Evolutionary conservation across 2,113 vertebrate species (phyloP).

Genomic region (Vicugna pacos): DNA sequence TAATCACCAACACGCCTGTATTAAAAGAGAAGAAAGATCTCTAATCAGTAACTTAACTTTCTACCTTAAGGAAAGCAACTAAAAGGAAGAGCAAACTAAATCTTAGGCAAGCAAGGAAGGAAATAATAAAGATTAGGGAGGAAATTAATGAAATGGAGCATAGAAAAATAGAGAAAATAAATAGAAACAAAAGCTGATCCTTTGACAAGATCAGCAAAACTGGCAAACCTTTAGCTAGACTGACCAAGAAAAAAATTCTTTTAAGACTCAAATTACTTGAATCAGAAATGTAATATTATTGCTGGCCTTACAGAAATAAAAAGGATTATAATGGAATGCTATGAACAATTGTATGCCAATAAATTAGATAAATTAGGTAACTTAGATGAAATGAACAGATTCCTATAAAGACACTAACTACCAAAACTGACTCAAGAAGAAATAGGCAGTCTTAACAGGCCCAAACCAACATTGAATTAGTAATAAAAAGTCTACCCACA

Average conservation of each 20-base stretch:
- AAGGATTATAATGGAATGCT: neutral
- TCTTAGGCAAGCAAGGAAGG: neutral
- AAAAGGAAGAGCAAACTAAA: neutral
- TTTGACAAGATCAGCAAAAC: neutral
- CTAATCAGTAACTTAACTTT: neutral
- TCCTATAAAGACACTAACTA: neutral
- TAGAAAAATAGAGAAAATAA: constrained; percentile 38
- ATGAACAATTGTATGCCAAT: neutral
- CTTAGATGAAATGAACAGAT: neutral
- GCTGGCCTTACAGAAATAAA: constrained; percentile 1
- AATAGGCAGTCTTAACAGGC: neutral
- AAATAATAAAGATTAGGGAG: neutral
- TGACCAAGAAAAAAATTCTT: neutral
- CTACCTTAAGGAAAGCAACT: neutral
- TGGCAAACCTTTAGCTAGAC: neutral
- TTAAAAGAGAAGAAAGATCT: neutral
- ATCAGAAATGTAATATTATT: constrained; percentile 18
- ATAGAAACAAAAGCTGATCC: neutral
- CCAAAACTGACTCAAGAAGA: neutral
- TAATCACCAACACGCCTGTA: neutral
- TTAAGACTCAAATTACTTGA: neutral
- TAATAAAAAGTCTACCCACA: neutral
- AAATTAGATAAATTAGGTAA: neutral
- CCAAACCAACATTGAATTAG: neutral
- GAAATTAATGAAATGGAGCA: neutral